phyloP scores from a whole-genome alignment of 2,797 vertebrate species.

The Syngnathus rostellatus region DNA sequence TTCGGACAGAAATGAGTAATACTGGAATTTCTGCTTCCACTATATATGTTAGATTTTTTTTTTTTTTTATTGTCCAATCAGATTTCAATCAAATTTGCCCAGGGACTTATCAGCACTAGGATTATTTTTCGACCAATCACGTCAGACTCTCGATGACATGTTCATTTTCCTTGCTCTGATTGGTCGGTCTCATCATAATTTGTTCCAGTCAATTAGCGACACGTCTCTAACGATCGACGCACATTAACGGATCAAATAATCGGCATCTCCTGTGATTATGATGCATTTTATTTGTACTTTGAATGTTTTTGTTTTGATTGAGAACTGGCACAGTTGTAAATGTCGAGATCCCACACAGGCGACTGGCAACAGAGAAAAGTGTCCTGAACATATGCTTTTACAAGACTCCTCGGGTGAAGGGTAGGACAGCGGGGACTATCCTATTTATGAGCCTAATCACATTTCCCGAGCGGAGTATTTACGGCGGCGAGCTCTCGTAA shows the following conservation, averaged over 20 bases:
- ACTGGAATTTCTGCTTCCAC: not conserved
- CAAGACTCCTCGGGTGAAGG: slow-evolving; percentile 48
- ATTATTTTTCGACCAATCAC: not conserved
- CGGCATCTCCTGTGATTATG: not conserved
- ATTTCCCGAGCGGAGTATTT: slow-evolving; percentile 66
- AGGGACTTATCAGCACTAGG: too few species aligned
- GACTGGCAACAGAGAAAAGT: slow-evolving; percentile 14
- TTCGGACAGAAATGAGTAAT: too few species aligned
- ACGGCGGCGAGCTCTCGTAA: slow-evolving; percentile 54
- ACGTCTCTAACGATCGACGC: not conserved
- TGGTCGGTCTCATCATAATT: not conserved
- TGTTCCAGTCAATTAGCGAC: not conserved
- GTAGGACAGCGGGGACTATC: slow-evolving; percentile 48
- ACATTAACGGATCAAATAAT: not conserved
- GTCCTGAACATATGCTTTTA: slow-evolving; percentile 41
- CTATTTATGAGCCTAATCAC: slow-evolving; percentile 64
- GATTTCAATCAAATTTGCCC: too few species aligned
- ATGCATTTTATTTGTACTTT: not conserved
- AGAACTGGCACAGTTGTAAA: not conserved
- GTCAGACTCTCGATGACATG: not conserved
- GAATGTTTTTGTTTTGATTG: not conserved
- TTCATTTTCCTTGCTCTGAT: not conserved
- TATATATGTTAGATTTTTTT: not conserved
- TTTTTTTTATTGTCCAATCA: too few species aligned
- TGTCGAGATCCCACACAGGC: not conserved